Evolutionary conservation across 2,797 vertebrate genomes (phyloP).

Genomic region (Catostomus latipinnis): DNA sequence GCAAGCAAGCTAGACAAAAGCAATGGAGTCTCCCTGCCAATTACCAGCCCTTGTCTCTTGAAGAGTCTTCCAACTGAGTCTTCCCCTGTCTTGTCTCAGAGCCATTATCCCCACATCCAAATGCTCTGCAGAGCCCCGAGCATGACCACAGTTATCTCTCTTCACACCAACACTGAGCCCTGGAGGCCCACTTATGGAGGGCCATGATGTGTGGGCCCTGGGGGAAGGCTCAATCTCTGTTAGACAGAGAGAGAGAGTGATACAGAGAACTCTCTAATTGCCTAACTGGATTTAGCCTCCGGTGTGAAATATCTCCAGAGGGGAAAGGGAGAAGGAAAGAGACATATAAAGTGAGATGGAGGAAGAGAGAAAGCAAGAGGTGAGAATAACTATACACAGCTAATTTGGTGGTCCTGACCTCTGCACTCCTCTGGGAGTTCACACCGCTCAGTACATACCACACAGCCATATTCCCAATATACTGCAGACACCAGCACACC

Average conservation of each 20-base stretch:
- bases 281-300: constrained; percentile 63
- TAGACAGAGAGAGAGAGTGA: constrained; percentile 10
- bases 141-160: constrained; percentile 23
- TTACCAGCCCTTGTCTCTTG: constrained; percentile 17
- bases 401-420: constrained; percentile 74
- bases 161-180: constrained; percentile 10
- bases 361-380: constrained; percentile 15
- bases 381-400: constrained; percentile 63
- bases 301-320: constrained; percentile 48
- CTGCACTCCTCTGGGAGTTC: constrained; percentile 65
- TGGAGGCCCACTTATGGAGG: constrained; percentile 42
- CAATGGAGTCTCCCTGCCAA: constrained; percentile 10
- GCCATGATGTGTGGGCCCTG: constrained; percentile 51
- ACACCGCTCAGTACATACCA: constrained; percentile 25
- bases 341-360: constrained; percentile 21
- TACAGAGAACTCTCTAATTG: constrained; percentile 65
- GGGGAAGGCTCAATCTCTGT: constrained; percentile 55
- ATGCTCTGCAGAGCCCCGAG: constrained; percentile 12
- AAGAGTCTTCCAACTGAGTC: constrained; percentile 18
- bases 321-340: constrained; percentile 17
- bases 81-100: constrained; percentile 14
- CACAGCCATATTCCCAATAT: constrained; percentile 52
- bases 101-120: constrained; percentile 37
- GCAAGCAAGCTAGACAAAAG: not conserved
- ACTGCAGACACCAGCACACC: constrained; percentile 66